A percentile compares a stretch with the other conserved stretches of the same genome.
Conservation (phyloP, 1,140 invertebrate genomes). For the Thalassaphorura encarpata region DNA sequence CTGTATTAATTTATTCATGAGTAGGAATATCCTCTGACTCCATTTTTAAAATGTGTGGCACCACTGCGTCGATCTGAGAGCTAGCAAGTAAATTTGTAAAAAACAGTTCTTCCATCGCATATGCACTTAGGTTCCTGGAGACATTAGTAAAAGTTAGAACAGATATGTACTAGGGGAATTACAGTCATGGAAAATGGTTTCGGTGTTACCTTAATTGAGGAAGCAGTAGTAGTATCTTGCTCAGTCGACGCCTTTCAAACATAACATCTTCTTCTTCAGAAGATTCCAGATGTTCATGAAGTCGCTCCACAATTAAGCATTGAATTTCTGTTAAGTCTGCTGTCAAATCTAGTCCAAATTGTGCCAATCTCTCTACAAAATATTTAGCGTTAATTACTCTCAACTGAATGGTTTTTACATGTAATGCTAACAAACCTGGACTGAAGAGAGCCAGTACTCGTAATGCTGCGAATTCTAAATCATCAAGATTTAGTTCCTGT, state of each 20-base stretch:
- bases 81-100: conserved; percentile 85
- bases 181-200: conserved; percentile 1
- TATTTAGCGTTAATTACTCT: background rate
- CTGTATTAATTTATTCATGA: too few relatives aligned
- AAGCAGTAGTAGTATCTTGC: conserved; percentile 20
- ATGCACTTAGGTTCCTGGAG: conserved; percentile 47
- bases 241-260: conserved; percentile 4
- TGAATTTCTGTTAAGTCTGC: conserved; percentile 59
- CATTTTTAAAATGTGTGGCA: conserved; percentile 83
- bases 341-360: conserved; percentile 15
- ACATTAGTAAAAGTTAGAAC: background rate
- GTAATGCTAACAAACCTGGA: conserved; percentile 40
- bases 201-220: conserved; percentile 26
- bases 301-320: conserved; percentile 45
- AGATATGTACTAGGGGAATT: background rate
- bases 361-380: conserved; percentile 18
- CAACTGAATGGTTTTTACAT: conserved; percentile 36
- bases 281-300: conserved; percentile 19
- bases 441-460: conserved; percentile 75
- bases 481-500: conserved; percentile 62
- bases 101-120: conserved; percentile 83
- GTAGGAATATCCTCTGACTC: too few relatives aligned
- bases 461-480: conserved; percentile 81
- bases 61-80: conserved; percentile 81
- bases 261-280: conserved; percentile 3